phyloP scores from a whole-genome alignment of 1,140 invertebrate genomes.

The Trissolcus basalis region DNA sequence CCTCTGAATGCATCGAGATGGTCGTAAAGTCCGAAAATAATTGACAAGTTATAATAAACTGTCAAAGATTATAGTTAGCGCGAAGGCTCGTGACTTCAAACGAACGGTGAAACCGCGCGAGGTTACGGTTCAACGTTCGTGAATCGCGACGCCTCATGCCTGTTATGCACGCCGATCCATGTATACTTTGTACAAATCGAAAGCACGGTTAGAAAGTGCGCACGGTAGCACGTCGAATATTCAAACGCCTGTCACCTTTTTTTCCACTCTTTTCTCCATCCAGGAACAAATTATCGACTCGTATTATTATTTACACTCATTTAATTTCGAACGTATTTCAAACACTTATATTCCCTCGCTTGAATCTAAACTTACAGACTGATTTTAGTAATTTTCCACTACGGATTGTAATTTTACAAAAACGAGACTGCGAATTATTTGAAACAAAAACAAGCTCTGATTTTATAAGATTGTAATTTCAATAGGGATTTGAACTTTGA shows the following conservation, averaged over 20 bases:
- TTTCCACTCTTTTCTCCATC: neutral
- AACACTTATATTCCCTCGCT: too few species aligned
- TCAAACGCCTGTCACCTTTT: slow-evolving; percentile 8
- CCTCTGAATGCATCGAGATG: neutral
- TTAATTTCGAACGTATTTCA: too few species aligned
- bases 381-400: too few species aligned
- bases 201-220: slow-evolving; percentile 42
- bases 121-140: slow-evolving; percentile 57
- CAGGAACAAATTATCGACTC: too few species aligned
- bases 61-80: slow-evolving; percentile 47
- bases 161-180: slow-evolving; percentile 35
- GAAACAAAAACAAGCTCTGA: too few species aligned
- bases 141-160: slow-evolving; percentile 45
- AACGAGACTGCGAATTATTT: too few species aligned
- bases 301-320: too few species aligned
- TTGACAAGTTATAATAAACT: slow-evolving; percentile 54
- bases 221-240: slow-evolving; percentile 37
- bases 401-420: too few species aligned
- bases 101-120: slow-evolving; percentile 47
- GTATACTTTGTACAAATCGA: slow-evolving; percentile 37
- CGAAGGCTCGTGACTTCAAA: slow-evolving; percentile 50
- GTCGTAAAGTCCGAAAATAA: slow-evolving; percentile 50
- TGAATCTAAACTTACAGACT: neutral
- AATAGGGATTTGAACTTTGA: too few species aligned
- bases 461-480: too few species aligned